Conservation (phyloP, 2,113 vertebrate genomes). For the Anarrhichthys ocellatus region DNA sequence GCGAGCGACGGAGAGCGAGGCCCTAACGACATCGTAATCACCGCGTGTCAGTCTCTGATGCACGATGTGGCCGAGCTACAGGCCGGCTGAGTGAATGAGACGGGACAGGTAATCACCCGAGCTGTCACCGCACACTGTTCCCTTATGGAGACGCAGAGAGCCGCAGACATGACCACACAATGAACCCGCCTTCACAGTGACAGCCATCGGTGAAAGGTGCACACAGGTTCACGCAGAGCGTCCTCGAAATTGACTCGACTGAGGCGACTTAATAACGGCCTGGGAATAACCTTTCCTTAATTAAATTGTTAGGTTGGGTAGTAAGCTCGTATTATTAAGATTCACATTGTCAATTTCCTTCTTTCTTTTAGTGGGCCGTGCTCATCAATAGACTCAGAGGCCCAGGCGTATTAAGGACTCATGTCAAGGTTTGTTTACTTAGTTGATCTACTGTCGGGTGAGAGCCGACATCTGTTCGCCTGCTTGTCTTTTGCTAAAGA, state of each 20-base stretch:
- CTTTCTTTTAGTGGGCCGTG: neutral
- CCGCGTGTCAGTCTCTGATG: conserved; percentile 68
- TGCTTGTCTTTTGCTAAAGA: neutral
- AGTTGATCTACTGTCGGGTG: no score
- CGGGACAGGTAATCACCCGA: conserved; percentile 75
- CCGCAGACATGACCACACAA: conserved; percentile 52
- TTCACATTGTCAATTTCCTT: neutral
- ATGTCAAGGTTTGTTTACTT: neutral
- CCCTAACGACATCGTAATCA: conserved; percentile 72
- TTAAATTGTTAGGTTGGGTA: neutral
- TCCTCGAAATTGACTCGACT: conserved; percentile 37
- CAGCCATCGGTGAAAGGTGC: conserved; percentile 38
- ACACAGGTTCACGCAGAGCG: conserved; percentile 30
- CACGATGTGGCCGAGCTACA: conserved; percentile 67
- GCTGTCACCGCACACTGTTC: conserved; percentile 67
- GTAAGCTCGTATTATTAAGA: neutral
- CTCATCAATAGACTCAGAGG: neutral
- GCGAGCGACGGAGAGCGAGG: conserved; percentile 45
- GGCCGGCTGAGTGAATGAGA: conserved; percentile 67
- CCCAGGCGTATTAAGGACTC: neutral
- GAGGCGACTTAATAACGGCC: neutral
- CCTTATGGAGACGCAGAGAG: conserved; percentile 48
- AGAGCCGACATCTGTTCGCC: neutral
- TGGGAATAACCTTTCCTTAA: neutral
- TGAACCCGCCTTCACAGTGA: conserved; percentile 47